These are phyloP conservation scores for Encarsia formosa DNA, from an alignment of 2,888 invertebrate genomes.

Conservation along the genomic window DNA sequence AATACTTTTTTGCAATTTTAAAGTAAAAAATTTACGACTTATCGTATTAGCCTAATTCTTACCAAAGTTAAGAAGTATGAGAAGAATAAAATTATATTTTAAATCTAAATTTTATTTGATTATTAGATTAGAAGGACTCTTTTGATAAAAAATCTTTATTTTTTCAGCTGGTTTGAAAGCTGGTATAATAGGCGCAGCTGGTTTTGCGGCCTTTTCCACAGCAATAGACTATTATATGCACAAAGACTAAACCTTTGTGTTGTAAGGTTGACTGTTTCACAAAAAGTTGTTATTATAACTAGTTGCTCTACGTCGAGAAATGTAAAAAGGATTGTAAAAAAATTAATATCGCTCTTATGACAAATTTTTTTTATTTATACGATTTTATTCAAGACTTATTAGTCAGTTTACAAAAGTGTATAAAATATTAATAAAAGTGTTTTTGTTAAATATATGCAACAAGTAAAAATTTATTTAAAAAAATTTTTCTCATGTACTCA, in stretches of 20 bases:
- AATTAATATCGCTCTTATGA: conserved; percentile 6
- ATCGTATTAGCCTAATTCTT: neutral
- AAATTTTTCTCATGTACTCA: conserved; percentile 13
- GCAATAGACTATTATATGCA: conserved; percentile 95
- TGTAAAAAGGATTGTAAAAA: conserved; percentile 23
- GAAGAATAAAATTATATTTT: too few relatives aligned
- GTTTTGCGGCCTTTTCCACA: conserved; percentile 96
- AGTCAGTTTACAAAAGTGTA: conserved; percentile 12
- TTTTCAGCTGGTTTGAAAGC: conserved; percentile 87
- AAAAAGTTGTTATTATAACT: too few relatives aligned
- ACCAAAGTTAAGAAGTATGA: too few relatives aligned
- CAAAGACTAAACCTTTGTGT: conserved; percentile 10
- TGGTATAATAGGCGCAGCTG: conserved; percentile 88
- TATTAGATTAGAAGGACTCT: conserved; percentile 10
- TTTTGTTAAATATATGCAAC: conserved; percentile 19
- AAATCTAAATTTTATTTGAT: conserved; percentile 18
- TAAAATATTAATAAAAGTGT: conserved; percentile 22
- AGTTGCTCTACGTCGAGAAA: conserved; percentile 4
- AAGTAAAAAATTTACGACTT: too few relatives aligned
- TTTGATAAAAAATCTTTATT: conserved; percentile 18
- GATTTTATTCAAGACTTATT: conserved; percentile 14
- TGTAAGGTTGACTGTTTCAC: too few relatives aligned
- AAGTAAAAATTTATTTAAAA: conserved; percentile 23
- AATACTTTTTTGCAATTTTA: too few relatives aligned
- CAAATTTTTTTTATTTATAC: conserved; percentile 3